Evolutionary conservation across 2,888 invertebrate genomes (phyloP), one percentile per base, ranked within the genome.

Genomic region (Athripsodes cinereus): DNA sequence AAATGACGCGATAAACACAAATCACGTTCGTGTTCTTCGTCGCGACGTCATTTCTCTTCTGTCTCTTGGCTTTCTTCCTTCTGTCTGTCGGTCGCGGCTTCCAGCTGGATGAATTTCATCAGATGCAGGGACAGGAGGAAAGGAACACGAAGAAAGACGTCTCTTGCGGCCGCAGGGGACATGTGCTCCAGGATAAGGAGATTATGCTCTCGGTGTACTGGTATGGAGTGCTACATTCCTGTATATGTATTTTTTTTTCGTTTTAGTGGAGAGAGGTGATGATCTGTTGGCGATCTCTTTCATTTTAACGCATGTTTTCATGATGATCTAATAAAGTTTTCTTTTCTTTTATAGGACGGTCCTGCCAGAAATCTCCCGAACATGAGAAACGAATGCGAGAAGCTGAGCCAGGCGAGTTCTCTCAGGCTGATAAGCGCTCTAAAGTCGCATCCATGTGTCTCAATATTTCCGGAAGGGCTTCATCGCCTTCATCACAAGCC

Each of bases 401-500:
- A 18, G 34, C 52, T 2, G 52, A 55, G 44, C 52, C 50, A 19
- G 59, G 57, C 31, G 63, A 57, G 22, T 49, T 46, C 48, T 49
- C 52, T 8, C 52, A 48, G 34, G 52, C 57, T n/a, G 59, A 61
- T 22, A 58, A 62, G 62, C 55, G 61, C 68, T 64, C 65, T 73
- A 79, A 78, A 79, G 70, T 78, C 69, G 73, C 78, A 73, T 67
- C 83, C 68, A 81, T 84, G 64, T 82, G 81, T 21, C 72, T 85
- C 53, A 83, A 83, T 70, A 76, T 85, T 68, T 83, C 83, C 19
- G 84, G 83, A 22, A 82, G 83, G 66, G 84, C 76, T 59, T 81
- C 79, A 64, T 88, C 88, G 62, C 82, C 87, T 60, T 88, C 88
- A 60, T 88, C 88, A 62, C 82, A 87, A 60, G 81, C 88, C 52